Evolutionary conservation across 2,113 vertebrate genomes (phyloP), one percentile per base, ranked within the genome.

Genomic region (Elephas maximus): DNA sequence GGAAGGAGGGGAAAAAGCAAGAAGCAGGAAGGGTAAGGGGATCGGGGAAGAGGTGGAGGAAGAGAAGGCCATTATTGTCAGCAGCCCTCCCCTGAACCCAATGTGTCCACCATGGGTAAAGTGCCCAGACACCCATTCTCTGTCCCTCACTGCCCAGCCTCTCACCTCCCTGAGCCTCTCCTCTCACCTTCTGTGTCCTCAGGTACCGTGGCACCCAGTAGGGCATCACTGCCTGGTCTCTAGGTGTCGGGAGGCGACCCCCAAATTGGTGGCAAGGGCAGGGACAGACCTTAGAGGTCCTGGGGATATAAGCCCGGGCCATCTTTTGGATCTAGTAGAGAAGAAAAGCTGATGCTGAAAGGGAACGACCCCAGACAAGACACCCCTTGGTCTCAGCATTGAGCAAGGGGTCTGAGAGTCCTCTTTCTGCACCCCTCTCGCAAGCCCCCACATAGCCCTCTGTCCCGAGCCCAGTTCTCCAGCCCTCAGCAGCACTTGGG

Each of bases 151-250:
- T 65, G 12, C 37, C 45, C 69, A 85, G 37, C 48, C 91, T 80
- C 69, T 5, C 91, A 97, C 93, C 97, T 96, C 94, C 45, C 11
- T 18, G 33, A 5, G 8, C 71, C 17, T 21, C 5, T 18, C 20
- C 69, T 18, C 33, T 73, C 71, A 41, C 37, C 71, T 51, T 77
- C n/a, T 51, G 57, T 3, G 77, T 37, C 80, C 95, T 87, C 87
- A 97, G 83, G 24, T 53, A 90, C 60, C 15, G 93, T 4, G 97
- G 97, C 83, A 98, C 97, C 97, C 97, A 98, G 93, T 97, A 98
- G 20, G 97, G 98, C 96, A 98, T 88, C 67, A 63, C 30, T 0
- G 94, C 97, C 87, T 90, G 93, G 37, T 67, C 62, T 81, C 91
- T 80, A 9, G 96, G 94, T 80, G 91, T 10, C 0, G 86, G 96